Evolutionary conservation across 2,797 vertebrate genomes (phyloP).

Genomic region (Dendrocincla fuliginosa): DNA sequence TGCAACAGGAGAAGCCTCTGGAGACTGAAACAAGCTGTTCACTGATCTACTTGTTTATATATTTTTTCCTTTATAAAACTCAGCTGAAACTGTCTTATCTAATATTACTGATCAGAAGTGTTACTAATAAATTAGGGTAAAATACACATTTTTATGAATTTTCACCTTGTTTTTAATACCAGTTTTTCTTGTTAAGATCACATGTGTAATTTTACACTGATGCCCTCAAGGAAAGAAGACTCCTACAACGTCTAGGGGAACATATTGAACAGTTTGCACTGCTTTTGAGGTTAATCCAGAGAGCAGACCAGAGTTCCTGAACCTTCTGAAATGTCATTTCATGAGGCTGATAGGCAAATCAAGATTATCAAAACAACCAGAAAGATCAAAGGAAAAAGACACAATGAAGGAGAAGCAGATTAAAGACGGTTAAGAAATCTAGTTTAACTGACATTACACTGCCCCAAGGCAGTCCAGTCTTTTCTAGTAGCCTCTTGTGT

Average conservation of each 20-base stretch:
- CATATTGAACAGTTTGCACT: neutral
- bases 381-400: neutral
- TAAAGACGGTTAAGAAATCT: neutral
- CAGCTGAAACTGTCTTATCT: neutral
- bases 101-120: neutral
- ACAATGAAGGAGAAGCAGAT: neutral
- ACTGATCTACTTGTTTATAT: neutral
- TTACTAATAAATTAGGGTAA: neutral
- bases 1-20: neutral
- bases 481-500: neutral
- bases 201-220: neutral
- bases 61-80: neutral
- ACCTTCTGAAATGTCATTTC: neutral
- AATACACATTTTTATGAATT: neutral
- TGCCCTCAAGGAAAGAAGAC: neutral
- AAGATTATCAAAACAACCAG: neutral
- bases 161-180: neutral
- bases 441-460: rapidly evolving
- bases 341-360: neutral
- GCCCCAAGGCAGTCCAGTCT: neutral
- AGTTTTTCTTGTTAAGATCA: neutral
- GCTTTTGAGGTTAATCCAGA: neutral
- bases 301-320: neutral
- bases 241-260: neutral
- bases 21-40: neutral